Conservation (phyloP, 2,888 invertebrate genomes). For the Meiosimyza decipiens region DNA sequence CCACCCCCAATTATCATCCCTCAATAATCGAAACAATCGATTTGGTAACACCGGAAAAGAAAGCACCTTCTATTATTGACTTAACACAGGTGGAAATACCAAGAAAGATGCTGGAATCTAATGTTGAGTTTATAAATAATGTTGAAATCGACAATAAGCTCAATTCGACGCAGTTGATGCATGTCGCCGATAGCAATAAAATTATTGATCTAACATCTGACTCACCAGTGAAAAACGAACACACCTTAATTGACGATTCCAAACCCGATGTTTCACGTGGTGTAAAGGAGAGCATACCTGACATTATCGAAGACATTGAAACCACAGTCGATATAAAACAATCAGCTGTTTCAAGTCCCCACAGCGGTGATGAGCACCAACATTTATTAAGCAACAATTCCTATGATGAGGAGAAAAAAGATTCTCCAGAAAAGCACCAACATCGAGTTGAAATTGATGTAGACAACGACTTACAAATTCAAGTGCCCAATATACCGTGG, state of each 20-base stretch:
- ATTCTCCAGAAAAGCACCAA: conserved; percentile 58
- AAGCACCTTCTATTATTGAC: conserved; percentile 57
- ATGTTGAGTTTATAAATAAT: conserved; percentile 51
- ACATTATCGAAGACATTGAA: conserved; percentile 62
- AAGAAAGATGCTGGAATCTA: conserved; percentile 51
- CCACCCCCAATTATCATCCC: conserved; percentile 51
- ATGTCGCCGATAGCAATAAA: conserved; percentile 57
- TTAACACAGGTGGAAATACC: conserved; percentile 57
- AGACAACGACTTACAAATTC: conserved; percentile 68
- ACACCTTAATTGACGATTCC: conserved; percentile 48
- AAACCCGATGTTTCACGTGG: conserved; percentile 63
- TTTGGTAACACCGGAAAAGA: conserved; percentile 63
- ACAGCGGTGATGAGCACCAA: conserved; percentile 48
- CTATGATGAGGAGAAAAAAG: conserved; percentile 60
- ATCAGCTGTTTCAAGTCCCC: neutral
- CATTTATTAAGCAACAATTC: conserved; percentile 51
- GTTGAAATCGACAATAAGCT: conserved; percentile 41
- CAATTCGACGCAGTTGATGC: conserved; percentile 33
- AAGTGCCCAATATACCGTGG: conserved; percentile 71
- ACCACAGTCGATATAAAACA: conserved; percentile 37
- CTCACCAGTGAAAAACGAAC: conserved; percentile 52
- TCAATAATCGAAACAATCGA: conserved; percentile 64
- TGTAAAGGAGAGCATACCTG: conserved; percentile 63
- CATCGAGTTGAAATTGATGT: conserved; percentile 47
- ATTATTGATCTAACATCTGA: conserved; percentile 55